Evolutionary conservation across 2,797 vertebrate species (phyloP), one percentile per base, ranked within the genome.

Genomic region (Anguilla pacifica): DNA sequence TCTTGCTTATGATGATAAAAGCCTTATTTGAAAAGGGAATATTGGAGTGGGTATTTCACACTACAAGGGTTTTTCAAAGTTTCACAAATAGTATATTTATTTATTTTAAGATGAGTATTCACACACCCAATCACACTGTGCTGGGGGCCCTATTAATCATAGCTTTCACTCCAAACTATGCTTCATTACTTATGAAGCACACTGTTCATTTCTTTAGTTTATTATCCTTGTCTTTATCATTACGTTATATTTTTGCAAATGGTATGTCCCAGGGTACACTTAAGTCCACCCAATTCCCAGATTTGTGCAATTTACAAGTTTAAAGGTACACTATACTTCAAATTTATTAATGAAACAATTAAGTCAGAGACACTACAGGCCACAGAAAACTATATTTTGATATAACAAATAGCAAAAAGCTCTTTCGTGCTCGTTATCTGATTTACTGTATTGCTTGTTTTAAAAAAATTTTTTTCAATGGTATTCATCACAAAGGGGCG

Each of bases 401-500:
- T 15, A 70, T 31, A 70, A 70, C 2, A 70, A 70, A 10, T 4
- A 61, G 67, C 35, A 17, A 77, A 77, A 15, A 3, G 92, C 91
- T 93, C 94, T 19, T 93, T 88, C 88, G 90, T 88, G 90, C 87
- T 91, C 93, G 91, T 95, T 92, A 94, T 93, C 59, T 19, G 15
- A 61, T 61, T 61, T 61, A 61, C 2, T 61, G 1, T 46, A 46
- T 61, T 17, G 59, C 59, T 61, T 64, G 61, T 59, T 59, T 59
- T 2, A 46, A 46, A 46, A 46, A 46, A 13, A 19, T 19, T 59
- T 19, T 64, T 64, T 64, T 19, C 93, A 93, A 92, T 91, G 90
- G 90, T 95, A 94, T 96, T 95, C 95, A 90, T n/a, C 31, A 91
- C 90, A 90, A 91, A 89, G 89, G 88, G 92, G 91, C 91, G 90